A percentile compares a stretch with the other conserved stretches of the same genome.
Conservation (phyloP, 2,888 invertebrate species). For the Syritta pipiens region DNA sequence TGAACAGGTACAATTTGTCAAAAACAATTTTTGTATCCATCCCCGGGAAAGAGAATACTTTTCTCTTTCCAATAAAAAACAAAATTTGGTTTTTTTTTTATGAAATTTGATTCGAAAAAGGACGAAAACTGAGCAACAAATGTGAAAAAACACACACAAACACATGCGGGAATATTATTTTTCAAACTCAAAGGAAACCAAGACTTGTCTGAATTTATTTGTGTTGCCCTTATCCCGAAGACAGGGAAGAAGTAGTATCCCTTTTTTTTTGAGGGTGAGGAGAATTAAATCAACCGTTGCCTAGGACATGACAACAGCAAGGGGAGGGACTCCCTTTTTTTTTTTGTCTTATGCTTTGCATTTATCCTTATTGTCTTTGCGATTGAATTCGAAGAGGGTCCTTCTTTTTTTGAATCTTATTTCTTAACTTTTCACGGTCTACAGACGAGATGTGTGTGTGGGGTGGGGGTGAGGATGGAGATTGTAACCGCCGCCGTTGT, state of each 20-base stretch:
- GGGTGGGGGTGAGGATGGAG: no score
- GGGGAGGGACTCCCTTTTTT: conserved; percentile 14
- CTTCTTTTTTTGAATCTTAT: conserved; percentile 28
- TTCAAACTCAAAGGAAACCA: conserved; percentile 38
- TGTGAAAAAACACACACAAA: conserved; percentile 8
- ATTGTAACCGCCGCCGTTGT: no score
- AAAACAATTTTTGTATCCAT: conserved; percentile 59
- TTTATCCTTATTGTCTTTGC: conserved; percentile 31
- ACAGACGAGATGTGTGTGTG: no score
- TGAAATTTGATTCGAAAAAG: conserved; percentile 58
- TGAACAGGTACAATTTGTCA: conserved; percentile 67
- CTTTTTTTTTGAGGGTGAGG: conserved; percentile 4
- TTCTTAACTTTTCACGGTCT: conserved; percentile 20
- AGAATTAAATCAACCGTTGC: conserved; percentile 45
- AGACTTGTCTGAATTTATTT: conserved; percentile 52
- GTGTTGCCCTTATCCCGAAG: conserved; percentile 12
- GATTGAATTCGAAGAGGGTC: conserved; percentile 35
- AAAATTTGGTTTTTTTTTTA: no score
- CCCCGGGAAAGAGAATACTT: conserved; percentile 11
- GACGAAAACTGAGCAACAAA: conserved; percentile 29
- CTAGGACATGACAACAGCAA: conserved; percentile 43
- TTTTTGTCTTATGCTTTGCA: conserved; percentile 18
- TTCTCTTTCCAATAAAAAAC: conserved; percentile 47
- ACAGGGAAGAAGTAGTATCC: neutral
- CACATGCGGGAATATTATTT: conserved; percentile 48